Percentiles rank a stretch among this genome's conserved stretches.
Conservation (phyloP, 2,888 invertebrate genomes). For the Coleophora flavipennella region DNA sequence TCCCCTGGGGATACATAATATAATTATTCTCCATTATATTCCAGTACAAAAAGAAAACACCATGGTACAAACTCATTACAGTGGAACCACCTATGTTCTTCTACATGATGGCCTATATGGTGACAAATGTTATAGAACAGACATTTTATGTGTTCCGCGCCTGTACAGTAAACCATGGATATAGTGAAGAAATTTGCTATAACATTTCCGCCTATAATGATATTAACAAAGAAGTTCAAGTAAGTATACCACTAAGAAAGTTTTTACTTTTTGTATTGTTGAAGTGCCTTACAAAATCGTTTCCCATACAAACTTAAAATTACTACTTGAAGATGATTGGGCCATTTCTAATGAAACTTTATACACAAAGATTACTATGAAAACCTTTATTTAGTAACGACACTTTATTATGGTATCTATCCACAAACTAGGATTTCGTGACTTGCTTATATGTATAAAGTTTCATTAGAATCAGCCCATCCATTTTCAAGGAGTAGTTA, state of each 20-base stretch:
- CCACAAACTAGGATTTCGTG: too few relatives aligned
- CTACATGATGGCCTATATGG: slow-evolving; percentile 91
- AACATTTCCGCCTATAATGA: slow-evolving; percentile 68
- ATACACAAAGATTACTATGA: too few relatives aligned
- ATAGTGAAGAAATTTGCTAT: slow-evolving; percentile 77
- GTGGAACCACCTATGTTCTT: slow-evolving; percentile 91
- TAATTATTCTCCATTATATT: slow-evolving; percentile 9
- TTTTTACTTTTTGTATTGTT: background rate
- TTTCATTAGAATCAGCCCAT: too few relatives aligned
- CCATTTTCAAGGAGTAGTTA: too few relatives aligned
- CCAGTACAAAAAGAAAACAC: slow-evolving; percentile 22
- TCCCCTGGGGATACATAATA: too few relatives aligned
- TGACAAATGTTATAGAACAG: slow-evolving; percentile 85
- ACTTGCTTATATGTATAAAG: too few relatives aligned
- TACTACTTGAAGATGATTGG: too few relatives aligned
- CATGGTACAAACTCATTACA: slow-evolving; percentile 72
- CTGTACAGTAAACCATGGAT: slow-evolving; percentile 81
- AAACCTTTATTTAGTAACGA: too few relatives aligned
- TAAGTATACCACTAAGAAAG: slow-evolving; percentile 25
- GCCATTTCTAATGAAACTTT: too few relatives aligned
- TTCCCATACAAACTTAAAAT: too few relatives aligned
- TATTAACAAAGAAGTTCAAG: slow-evolving; percentile 79
- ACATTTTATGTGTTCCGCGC: slow-evolving; percentile 84
- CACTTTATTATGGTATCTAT: too few relatives aligned
- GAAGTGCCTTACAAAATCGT: too few relatives aligned